Conservation (phyloP, 2,113 vertebrate genomes). For the Platanista minor region DNA sequence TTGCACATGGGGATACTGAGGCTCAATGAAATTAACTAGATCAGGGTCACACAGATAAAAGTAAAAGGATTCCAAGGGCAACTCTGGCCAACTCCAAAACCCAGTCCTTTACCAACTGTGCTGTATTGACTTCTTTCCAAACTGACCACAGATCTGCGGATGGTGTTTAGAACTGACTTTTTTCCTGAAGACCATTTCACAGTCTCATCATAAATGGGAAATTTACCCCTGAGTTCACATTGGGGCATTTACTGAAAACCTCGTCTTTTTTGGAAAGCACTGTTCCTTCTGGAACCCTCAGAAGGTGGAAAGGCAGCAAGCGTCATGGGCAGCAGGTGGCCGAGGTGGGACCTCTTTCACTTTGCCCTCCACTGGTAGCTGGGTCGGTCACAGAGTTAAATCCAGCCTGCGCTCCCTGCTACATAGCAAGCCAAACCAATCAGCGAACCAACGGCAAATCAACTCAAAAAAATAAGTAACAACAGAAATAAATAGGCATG, state of each 20-base stretch:
- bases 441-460: neutral
- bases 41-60: neutral
- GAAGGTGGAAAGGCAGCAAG: neutral
- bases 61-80: neutral
- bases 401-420: neutral
- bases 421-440: neutral
- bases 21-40: neutral
- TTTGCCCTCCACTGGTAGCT: neutral
- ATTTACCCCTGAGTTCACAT: neutral
- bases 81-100: neutral
- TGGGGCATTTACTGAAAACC: neutral
- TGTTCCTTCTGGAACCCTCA: neutral
- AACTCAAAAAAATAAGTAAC: neutral
- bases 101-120: rapidly evolving
- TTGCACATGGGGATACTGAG: neutral
- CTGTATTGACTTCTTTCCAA: neutral
- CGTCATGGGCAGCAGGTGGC: neutral
- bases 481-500: neutral
- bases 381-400: too few relatives aligned
- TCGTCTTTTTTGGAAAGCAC: neutral
- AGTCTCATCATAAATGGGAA: neutral
- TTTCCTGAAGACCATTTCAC: neutral
- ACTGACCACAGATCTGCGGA: neutral
- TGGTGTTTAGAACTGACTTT: neutral
- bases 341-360: rapidly evolving